Percentiles rank a stretch among this genome's conserved stretches.
Conservation (phyloP, 2,888 invertebrate species). For the Calliopum simillimum region DNA sequence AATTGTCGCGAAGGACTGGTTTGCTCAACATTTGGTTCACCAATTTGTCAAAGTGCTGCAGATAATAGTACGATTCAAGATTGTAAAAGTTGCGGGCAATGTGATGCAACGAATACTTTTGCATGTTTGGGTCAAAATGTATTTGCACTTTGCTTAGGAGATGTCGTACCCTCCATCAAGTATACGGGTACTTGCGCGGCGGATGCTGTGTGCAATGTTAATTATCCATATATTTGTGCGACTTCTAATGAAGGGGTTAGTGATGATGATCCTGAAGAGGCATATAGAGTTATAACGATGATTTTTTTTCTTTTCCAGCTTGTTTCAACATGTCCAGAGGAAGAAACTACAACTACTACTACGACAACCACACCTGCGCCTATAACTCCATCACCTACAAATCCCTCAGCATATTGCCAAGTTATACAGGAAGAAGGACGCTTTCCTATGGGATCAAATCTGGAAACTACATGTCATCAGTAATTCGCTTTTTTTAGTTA, state of each 20-base stretch:
- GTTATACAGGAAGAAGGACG: constrained; percentile 40
- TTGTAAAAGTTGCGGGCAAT: constrained; percentile 42
- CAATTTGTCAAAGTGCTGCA: constrained; percentile 41
- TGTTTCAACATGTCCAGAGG: constrained; percentile 46
- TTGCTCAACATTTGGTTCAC: constrained; percentile 44
- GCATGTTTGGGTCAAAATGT: constrained; percentile 47
- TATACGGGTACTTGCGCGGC: constrained; percentile 45
- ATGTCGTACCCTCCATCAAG: rapidly evolving
- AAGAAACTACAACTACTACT: constrained; percentile 31
- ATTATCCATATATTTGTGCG: constrained; percentile 45
- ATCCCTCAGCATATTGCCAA: constrained; percentile 45
- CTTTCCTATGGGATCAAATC: constrained; percentile 49
- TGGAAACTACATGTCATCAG: constrained; percentile 49
- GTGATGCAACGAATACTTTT: constrained; percentile 41
- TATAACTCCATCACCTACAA: constrained; percentile 13
- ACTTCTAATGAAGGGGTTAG: neutral
- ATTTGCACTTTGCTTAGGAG: constrained; percentile 50
- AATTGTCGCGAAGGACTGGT: constrained; percentile 42
- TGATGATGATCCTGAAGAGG: too few relatives aligned
- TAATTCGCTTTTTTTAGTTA: constrained; percentile 34
- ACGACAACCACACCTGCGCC: constrained; percentile 27
- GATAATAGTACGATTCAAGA: neutral
- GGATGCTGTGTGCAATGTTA: constrained; percentile 41
- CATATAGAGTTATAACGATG: neutral
- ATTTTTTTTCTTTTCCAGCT: constrained; percentile 26